These are phyloP conservation scores for Scaptomyza parva DNA, from an alignment of 2,888 invertebrate genomes.

Conservation along the genomic window DNA sequence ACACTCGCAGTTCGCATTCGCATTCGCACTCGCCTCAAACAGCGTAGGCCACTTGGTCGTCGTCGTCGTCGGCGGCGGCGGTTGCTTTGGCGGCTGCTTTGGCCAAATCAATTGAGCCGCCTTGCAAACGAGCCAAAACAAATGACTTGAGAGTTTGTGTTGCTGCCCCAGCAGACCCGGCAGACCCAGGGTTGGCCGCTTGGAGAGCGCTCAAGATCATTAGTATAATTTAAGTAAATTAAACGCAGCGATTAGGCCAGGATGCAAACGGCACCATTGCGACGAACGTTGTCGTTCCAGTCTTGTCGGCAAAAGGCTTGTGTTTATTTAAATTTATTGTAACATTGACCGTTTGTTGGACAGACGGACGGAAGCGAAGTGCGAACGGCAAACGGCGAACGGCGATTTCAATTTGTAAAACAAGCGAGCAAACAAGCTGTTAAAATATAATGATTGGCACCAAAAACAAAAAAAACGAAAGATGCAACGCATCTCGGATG, in stretches of 20 bases:
- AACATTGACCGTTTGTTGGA: constrained; percentile 58
- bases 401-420: constrained; percentile 81
- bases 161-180: constrained; percentile 3
- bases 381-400: constrained; percentile 35
- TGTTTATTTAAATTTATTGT: constrained; percentile 81
- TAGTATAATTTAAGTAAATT: constrained; percentile 83
- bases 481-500: constrained; percentile 46
- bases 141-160: constrained; percentile 64
- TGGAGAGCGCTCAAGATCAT: constrained; percentile 75
- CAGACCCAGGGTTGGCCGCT: constrained; percentile 47
- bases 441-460: constrained; percentile 81
- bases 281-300: constrained; percentile 31
- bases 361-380: constrained; percentile 14
- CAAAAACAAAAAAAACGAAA: constrained; percentile 25
- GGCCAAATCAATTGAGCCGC: constrained; percentile 80
- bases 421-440: constrained; percentile 80
- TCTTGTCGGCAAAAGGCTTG: constrained; percentile 65
- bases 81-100: constrained; percentile 76
- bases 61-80: constrained; percentile 53
- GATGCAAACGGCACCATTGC: constrained; percentile 67
- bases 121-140: constrained; percentile 77
- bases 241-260: constrained; percentile 82
- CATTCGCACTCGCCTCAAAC: constrained; percentile 56
- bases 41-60: constrained; percentile 35
- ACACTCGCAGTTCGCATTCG: constrained; percentile 62